These are phyloP conservation scores for Thelaira solivaga DNA, from an alignment of 2,888 invertebrate species.

Conservation along the genomic window DNA sequence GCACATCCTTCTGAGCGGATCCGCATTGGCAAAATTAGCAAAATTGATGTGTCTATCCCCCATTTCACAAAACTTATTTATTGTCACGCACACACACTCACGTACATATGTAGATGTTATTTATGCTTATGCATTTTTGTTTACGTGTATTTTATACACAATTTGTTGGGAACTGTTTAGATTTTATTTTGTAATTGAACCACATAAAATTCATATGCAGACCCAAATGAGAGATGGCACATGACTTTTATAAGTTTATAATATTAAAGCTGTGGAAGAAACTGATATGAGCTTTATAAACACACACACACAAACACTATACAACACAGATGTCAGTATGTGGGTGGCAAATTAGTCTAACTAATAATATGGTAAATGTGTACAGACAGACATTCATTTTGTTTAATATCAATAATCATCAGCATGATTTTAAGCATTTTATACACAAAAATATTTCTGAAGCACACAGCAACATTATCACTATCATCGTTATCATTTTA, in stretches of 20 bases:
- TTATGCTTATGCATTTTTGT: too few species aligned
- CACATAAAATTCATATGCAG: slow-evolving; percentile 26
- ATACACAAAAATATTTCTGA: slow-evolving; percentile 4
- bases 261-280: background rate
- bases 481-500: background rate
- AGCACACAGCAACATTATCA: background rate
- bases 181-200: background rate
- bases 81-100: too few species aligned
- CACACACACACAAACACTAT: background rate
- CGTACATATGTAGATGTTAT: too few species aligned
- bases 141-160: too few species aligned
- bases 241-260: background rate
- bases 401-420: slow-evolving; percentile 16
- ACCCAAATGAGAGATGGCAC: background rate
- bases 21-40: too few species aligned
- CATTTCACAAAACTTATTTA: too few species aligned
- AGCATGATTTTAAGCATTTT: slow-evolving; percentile 4
- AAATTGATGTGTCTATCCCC: too few species aligned
- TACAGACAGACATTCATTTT: background rate
- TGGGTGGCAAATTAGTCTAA: slow-evolving; percentile 3
- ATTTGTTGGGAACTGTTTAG: slow-evolving; percentile 4
- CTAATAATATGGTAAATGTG: slow-evolving; percentile 1
- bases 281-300: background rate
- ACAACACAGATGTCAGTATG: too few species aligned
- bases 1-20: too few species aligned